Conservation (phyloP, 2,888 invertebrate genomes). For the Orgyia antiqua region DNA sequence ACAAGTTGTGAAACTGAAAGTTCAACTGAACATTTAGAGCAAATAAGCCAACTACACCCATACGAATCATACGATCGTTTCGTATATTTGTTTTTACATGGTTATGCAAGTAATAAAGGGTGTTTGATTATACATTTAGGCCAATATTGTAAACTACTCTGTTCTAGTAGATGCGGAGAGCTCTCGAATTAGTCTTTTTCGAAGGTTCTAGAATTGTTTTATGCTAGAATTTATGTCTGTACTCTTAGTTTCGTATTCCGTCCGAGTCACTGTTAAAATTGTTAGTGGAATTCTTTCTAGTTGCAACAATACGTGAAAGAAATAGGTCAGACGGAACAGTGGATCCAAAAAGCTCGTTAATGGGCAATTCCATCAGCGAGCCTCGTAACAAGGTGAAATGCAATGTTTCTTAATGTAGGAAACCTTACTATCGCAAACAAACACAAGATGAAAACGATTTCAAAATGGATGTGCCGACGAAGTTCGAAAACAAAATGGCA, state of each 20-base stretch:
- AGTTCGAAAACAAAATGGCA: slow-evolving; percentile 19
- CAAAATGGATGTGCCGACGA: slow-evolving; percentile 16
- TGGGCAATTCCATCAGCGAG: slow-evolving; percentile 17
- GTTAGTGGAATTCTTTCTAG: slow-evolving; percentile 1
- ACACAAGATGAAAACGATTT: slow-evolving; percentile 14
- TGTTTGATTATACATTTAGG: no score
- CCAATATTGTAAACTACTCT: no score
- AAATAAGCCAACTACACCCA: slow-evolving; percentile 10
- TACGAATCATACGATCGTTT: no score
- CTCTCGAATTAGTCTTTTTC: no score
- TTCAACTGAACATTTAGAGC: slow-evolving; percentile 17
- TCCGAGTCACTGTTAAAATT: slow-evolving; percentile 2
- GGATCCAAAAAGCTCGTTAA: slow-evolving; percentile 15
- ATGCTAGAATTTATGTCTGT: background rate
- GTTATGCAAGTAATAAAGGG: slow-evolving; percentile 5
- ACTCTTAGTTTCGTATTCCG: slow-evolving; percentile 1
- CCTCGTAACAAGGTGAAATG: slow-evolving; percentile 14
- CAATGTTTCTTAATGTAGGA: slow-evolving; percentile 18
- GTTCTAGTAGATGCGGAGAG: no score
- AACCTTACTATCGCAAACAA: slow-evolving; percentile 17
- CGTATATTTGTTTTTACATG: slow-evolving; percentile 4
- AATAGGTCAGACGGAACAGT: slow-evolving; percentile 11
- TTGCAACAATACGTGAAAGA: slow-evolving; percentile 5
- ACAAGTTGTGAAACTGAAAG: slow-evolving; percentile 18
- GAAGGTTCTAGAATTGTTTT: background rate